Conservation (phyloP, 2,888 invertebrate genomes). For the Seira sanloemensis region DNA sequence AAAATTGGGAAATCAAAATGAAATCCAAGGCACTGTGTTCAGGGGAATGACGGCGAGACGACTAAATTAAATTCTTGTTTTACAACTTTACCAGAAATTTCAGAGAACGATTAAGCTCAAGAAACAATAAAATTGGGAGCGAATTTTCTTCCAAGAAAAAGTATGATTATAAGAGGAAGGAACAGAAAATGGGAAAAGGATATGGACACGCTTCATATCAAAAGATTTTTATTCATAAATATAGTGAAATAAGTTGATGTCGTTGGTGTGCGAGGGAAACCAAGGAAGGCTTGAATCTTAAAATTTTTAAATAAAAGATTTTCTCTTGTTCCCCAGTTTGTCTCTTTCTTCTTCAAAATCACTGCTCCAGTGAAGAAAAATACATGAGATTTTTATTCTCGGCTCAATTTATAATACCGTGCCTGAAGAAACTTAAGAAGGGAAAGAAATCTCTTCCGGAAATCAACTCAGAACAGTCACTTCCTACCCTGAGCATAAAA, state of each 20-base stretch:
- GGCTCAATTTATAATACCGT: background rate
- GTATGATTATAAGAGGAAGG: background rate
- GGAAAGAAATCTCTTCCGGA: slow-evolving; percentile 35
- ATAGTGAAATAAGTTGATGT: background rate
- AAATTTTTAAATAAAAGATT: too few species aligned
- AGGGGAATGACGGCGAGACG: too few species aligned
- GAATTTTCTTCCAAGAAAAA: background rate
- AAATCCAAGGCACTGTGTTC: background rate
- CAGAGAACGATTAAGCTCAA: background rate
- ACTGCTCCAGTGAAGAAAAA: background rate
- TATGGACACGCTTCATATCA: background rate
- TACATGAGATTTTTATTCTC: background rate
- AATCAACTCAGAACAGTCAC: slow-evolving; percentile 49
- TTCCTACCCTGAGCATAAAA: slow-evolving; percentile 16
- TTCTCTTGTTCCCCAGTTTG: background rate
- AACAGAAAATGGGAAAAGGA: background rate
- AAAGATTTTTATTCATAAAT: background rate
- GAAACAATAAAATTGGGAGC: background rate
- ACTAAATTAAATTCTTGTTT: background rate
- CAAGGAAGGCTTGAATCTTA: background rate
- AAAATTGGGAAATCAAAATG: background rate
- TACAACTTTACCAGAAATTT: background rate
- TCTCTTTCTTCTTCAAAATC: background rate
- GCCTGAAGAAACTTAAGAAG: background rate
- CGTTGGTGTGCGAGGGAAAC: background rate